Base-by-base conservation (phyloP, 2,113 vertebrate genomes). In the Rhipidura dahli region DNA sequence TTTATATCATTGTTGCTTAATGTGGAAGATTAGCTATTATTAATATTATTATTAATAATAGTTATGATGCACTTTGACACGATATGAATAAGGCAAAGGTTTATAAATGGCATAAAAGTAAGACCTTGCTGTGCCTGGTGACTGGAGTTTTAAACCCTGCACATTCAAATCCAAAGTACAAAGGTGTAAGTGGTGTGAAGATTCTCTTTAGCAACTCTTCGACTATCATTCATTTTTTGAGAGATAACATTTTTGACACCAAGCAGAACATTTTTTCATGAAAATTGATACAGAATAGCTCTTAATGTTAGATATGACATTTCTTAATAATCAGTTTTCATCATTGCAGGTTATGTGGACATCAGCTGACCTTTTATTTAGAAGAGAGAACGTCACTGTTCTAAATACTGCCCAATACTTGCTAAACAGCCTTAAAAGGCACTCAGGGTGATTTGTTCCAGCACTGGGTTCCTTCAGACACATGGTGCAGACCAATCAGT, bases 41-140 rank as follows among this genome's bases (percentile, higher is more conserved):
- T 76, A 87, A n/a, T 57, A 70, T 42, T 54, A 4, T 15, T 44
- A 60, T 40, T 33, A 79, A 40, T 49, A 64, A 44, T 65, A 61
- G 3, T 35, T 31, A 27, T 17, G 3, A 30, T 54, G 42, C 10
- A 19, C 21, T 87, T 68, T 30, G 23, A 39, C 22, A 40, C 14
- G 13, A 13, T 11, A 7, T 72, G 18, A 86, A 57, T 72, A 39
- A 77, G 68, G 19, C 9, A n/a, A 14, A 31, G 10, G 30, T 79
- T 40, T 78, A 15, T 40, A 66, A 61, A 49, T 33, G 12, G 4
- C 16, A 18, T 49, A 49, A 45, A 14, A 70, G 24, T 42, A 65
- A 87, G 69, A n/a, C 33, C 0, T 0, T 68, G 30, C 31, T 75
- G 2, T 2, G 0, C 64, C 77, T 47, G 24, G 13, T 50, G 37